Percentiles rank a stretch among this genome's conserved stretches.
Evolutionary conservation across 2,797 vertebrate genomes (phyloP).

Genomic region (Tokudaia tokunoshimensis): DNA sequence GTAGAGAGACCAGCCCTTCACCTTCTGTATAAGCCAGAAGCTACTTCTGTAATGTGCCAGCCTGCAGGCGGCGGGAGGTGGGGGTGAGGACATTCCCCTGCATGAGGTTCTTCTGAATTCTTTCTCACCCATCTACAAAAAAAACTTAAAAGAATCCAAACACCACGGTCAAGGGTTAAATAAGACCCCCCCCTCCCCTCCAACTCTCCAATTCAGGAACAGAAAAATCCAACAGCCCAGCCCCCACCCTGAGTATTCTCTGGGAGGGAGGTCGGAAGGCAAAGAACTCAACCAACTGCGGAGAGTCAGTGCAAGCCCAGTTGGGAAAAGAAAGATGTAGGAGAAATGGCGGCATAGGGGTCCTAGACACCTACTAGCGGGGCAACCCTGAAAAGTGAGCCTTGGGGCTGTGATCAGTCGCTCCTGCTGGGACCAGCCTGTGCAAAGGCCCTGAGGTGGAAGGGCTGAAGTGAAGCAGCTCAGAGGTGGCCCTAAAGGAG

Average conservation of each 20-base stretch:
- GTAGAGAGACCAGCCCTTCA: not conserved
- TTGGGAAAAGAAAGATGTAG: not conserved
- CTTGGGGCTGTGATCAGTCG: too few species aligned
- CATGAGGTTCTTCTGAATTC: not conserved
- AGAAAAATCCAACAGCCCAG: not conserved
- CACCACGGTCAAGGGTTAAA: not conserved
- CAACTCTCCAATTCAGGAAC: not conserved
- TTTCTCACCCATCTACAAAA: not conserved
- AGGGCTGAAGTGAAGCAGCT: not conserved
- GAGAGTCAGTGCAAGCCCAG: not conserved
- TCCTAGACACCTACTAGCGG: not conserved
- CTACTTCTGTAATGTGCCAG: too few species aligned
- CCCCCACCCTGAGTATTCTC: not conserved
- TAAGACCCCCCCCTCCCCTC: not conserved
- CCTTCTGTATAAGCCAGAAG: not conserved
- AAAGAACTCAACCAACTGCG: not conserved
- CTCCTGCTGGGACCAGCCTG: not conserved
- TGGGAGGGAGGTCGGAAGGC: not conserved
- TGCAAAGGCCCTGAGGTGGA: conserved; percentile 52
- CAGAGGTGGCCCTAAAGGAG: not conserved
- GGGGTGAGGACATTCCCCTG: fast-evolving
- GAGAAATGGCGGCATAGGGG: not conserved
- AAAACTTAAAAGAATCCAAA: not conserved
- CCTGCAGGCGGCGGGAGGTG: not conserved
- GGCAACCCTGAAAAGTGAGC: not conserved